A percentile compares a stretch with the other conserved stretches of the same genome.
phyloP scores from a whole-genome alignment of 2,888 invertebrate species.

The Drosophila heteroneura region DNA sequence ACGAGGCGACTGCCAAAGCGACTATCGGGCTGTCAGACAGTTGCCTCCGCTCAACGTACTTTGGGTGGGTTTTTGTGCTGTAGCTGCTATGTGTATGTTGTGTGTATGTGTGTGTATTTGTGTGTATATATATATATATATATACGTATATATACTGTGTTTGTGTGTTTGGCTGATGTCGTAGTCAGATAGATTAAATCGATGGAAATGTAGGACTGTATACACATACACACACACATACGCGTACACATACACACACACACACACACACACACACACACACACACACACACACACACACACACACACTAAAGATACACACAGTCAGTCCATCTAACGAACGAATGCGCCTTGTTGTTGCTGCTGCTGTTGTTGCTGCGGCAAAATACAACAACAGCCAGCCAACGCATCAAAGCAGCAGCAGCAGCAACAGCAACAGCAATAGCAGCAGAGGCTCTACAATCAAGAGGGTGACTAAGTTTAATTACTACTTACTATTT shows the following conservation, averaged over 20 bases:
- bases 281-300: constrained; percentile 28
- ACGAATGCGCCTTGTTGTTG: constrained; percentile 62
- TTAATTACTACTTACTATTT: not conserved
- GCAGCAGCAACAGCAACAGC: constrained; percentile 43
- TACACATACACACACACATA: constrained; percentile 50
- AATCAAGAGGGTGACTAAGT: constrained; percentile 17
- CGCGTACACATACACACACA: constrained; percentile 44
- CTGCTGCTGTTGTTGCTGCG: constrained; percentile 64
- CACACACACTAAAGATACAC: constrained; percentile 42
- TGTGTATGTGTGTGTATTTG: constrained; percentile 10
- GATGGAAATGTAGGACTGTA: constrained; percentile 82
- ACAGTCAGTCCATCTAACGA: constrained; percentile 75
- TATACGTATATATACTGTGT: constrained; percentile 12
- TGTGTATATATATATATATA: constrained; percentile 12
- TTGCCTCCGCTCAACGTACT: constrained; percentile 60
- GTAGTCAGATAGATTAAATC: constrained; percentile 83
- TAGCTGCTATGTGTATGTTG: constrained; percentile 33
- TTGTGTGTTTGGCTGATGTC: constrained; percentile 75
- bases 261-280: constrained; percentile 44
- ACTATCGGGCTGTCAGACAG: constrained; percentile 37
- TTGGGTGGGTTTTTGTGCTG: constrained; percentile 72
- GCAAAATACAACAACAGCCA: constrained; percentile 77
- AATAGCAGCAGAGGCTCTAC: constrained; percentile 49
- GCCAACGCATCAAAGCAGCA: constrained; percentile 73
- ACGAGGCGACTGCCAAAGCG: constrained; percentile 23